Percentiles rank a stretch among this genome's conserved stretches.
Evolutionary conservation across 2,888 invertebrate species (phyloP).

Genomic region (Protonemura montana): DNA sequence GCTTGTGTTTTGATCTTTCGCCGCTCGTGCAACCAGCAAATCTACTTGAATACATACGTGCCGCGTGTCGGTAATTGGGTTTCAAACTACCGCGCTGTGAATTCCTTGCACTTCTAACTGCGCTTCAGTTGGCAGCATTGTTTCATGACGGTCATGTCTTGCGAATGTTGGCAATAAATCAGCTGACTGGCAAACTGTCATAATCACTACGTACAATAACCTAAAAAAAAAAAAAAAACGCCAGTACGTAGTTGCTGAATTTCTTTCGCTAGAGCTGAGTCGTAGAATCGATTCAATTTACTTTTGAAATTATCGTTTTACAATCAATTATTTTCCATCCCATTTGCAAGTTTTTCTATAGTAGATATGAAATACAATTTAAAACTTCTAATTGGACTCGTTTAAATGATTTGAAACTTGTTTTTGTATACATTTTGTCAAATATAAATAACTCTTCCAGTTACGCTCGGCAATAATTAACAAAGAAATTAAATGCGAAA

Average conservation of each 20-base stretch:
- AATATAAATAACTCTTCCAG: conserved; percentile 13
- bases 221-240: too few species aligned
- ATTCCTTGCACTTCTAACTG: background rate
- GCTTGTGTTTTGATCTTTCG: background rate
- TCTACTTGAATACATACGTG: background rate
- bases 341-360: background rate
- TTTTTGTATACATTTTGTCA: conserved; percentile 7
- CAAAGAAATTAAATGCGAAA: conserved; percentile 26
- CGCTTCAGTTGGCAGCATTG: background rate
- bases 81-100: background rate
- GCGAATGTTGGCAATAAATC: background rate
- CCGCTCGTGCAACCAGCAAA: too few species aligned
- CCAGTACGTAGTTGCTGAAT: too few species aligned
- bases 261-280: too few species aligned
- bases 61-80: background rate
- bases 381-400: conserved; percentile 34
- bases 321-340: conserved; percentile 26
- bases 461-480: background rate
- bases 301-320: background rate
- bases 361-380: background rate
- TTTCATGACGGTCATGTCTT: conserved; percentile 14
- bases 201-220: background rate
- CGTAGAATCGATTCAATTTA: background rate
- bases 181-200: background rate
- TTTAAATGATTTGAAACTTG: conserved; percentile 36